Conservation (phyloP, 1,140 invertebrate species). For the Radopholus similis region DNA sequence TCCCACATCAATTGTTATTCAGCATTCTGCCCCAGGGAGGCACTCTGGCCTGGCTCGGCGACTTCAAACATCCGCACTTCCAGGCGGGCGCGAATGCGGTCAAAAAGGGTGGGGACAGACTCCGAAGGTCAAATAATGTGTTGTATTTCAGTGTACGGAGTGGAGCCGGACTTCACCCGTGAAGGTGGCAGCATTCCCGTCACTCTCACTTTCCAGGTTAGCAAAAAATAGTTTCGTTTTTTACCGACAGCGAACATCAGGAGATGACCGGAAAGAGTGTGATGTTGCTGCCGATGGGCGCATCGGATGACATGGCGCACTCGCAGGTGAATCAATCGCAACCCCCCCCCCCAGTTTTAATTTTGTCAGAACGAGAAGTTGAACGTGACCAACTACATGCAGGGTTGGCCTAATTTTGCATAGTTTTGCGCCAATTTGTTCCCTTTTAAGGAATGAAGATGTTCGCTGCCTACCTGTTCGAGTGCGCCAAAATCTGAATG, state of each 20-base stretch:
- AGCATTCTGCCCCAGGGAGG: slow-evolving; percentile 70
- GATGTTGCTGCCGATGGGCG: slow-evolving; percentile 79
- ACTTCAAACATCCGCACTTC: slow-evolving; percentile 86
- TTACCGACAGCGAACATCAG: slow-evolving; percentile 67
- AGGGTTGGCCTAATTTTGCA: too few relatives aligned
- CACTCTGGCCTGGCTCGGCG: slow-evolving; percentile 82
- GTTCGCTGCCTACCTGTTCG: slow-evolving; percentile 41
- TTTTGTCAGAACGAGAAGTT: slow-evolving; percentile 41
- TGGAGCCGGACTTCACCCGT: slow-evolving; percentile 82
- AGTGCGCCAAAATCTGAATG: slow-evolving; percentile 32
- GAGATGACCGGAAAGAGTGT: slow-evolving; percentile 12
- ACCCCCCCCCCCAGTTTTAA: too few relatives aligned
- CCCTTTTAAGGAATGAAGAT: slow-evolving; percentile 43
- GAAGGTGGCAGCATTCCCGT: slow-evolving; percentile 94
- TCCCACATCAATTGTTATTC: background rate
- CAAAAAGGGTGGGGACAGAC: slow-evolving; percentile 65
- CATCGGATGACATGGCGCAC: slow-evolving; percentile 91
- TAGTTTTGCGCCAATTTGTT: too few relatives aligned
- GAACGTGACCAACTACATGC: slow-evolving; percentile 41
- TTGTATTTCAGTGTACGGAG: slow-evolving; percentile 71
- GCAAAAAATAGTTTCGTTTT: background rate
- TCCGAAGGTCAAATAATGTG: background rate
- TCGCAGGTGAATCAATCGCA: slow-evolving; percentile 66
- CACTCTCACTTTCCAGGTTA: slow-evolving; percentile 77
- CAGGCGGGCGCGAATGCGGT: slow-evolving; percentile 79